These are phyloP conservation scores for Chionis minor DNA, from an alignment of 2,113 vertebrate species.

Conservation along the genomic window DNA sequence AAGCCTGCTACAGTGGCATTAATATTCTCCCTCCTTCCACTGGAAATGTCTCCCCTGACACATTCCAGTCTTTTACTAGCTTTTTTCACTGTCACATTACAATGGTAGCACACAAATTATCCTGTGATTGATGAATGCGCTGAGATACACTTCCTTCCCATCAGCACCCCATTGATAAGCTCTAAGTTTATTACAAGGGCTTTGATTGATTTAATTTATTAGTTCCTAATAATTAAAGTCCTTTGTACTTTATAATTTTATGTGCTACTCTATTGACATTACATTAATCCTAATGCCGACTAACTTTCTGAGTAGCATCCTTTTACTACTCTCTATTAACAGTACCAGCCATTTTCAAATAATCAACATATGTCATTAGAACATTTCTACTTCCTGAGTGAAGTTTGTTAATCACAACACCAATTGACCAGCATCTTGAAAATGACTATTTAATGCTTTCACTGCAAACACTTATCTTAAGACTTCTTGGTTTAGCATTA, in stretches of 20 bases:
- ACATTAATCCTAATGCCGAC: neutral
- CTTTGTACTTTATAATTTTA: neutral
- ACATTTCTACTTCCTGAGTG: neutral
- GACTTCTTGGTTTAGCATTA: neutral
- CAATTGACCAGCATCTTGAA: neutral
- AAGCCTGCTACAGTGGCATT: slow-evolving; percentile 1
- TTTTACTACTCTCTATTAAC: neutral
- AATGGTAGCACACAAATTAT: slow-evolving; percentile 40
- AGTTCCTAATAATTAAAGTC: neutral
- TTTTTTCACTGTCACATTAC: slow-evolving; percentile 23
- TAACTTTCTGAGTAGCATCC: neutral
- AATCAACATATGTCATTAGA: neutral
- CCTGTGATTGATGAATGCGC: slow-evolving; percentile 23
- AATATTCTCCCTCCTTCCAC: slow-evolving; percentile 38
- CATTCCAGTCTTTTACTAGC: neutral
- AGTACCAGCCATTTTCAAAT: neutral
- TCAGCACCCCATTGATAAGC: neutral
- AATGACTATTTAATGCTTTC: neutral
- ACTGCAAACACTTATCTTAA: neutral
- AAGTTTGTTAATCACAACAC: neutral
- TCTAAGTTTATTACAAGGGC: neutral
- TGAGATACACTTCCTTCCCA: slow-evolving; percentile 40
- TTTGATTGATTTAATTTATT: neutral
- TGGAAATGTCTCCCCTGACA: slow-evolving; percentile 35
- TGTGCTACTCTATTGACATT: neutral